Evolutionary conservation across 2,888 invertebrate species (phyloP).

Genomic region (Spilosoma lubricipeda): DNA sequence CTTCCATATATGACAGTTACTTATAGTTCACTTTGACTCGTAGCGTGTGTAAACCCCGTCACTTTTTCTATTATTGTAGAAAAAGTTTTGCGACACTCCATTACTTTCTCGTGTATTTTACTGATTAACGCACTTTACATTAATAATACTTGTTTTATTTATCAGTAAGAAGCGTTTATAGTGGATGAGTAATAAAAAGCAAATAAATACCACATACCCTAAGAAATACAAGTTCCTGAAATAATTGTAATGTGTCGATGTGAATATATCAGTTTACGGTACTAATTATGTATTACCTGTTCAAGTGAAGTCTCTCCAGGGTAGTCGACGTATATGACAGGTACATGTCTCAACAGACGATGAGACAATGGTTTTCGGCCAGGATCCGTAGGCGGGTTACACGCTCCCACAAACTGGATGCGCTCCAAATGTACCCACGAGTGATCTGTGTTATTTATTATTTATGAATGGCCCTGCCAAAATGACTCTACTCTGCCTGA

Average conservation of each 20-base stretch:
- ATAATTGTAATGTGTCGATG: neutral
- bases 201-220: neutral
- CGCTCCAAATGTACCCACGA: conserved; percentile 98
- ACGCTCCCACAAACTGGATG: conserved; percentile 99
- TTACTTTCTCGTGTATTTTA: too few relatives aligned
- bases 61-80: too few relatives aligned
- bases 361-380: conserved; percentile 98
- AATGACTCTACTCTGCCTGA: too few relatives aligned
- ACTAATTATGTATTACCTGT: conserved; percentile 83
- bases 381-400: conserved; percentile 99
- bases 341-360: conserved; percentile 95
- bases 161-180: neutral
- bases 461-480: too few relatives aligned
- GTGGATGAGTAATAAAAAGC: neutral
- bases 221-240: neutral
- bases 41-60: too few relatives aligned
- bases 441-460: conserved; percentile 88
- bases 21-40: too few relatives aligned
- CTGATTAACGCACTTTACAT: too few relatives aligned
- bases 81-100: too few relatives aligned
- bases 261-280: neutral
- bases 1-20: too few relatives aligned
- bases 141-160: too few relatives aligned
- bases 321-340: conserved; percentile 99
- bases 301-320: conserved; percentile 99